A percentile compares a stretch with the other conserved stretches of the same genome.
phyloP scores from a whole-genome alignment of 1,140 invertebrate genomes.

The Panulirus ornatus region DNA sequence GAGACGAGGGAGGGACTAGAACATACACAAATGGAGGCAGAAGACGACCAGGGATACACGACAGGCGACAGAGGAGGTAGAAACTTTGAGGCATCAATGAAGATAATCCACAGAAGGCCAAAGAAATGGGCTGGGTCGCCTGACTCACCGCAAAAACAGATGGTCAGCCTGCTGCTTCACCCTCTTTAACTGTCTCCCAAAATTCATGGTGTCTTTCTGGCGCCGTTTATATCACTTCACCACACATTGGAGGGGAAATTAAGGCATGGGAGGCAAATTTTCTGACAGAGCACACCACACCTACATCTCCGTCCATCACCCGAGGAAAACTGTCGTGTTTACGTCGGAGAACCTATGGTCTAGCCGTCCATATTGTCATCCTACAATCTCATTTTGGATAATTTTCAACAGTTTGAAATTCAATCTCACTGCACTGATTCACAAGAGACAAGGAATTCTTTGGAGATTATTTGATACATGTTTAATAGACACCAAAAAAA shows the following conservation, averaged over 20 bases:
- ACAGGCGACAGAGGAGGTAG: neutral
- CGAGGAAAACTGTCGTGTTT: slow-evolving; percentile 61
- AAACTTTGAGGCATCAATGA: neutral
- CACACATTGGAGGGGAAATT: neutral
- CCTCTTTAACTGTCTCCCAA: slow-evolving; percentile 60
- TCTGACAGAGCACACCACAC: neutral
- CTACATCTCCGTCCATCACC: slow-evolving; percentile 23
- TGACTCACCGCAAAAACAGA: slow-evolving; percentile 56
- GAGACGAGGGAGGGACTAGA: neutral
- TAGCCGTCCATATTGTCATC: neutral
- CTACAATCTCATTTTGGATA: too few relatives aligned
- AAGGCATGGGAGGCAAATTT: neutral
- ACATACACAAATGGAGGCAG: neutral
- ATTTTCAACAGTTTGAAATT: too few relatives aligned
- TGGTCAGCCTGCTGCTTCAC: slow-evolving; percentile 66
- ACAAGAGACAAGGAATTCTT: neutral
- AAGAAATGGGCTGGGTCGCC: neutral
- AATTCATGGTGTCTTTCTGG: slow-evolving; percentile 49
- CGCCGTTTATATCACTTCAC: slow-evolving; percentile 1
- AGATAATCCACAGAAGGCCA: neutral
- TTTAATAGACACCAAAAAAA: slow-evolving; percentile 17
- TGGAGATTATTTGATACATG: neutral
- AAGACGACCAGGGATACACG: neutral
- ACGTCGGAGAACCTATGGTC: slow-evolving; percentile 49
- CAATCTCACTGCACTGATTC: too few relatives aligned